Evolutionary conservation across 2,888 invertebrate species (phyloP), one percentile per base, ranked within the genome.

Genomic region (Ectemnius lituratus): DNA sequence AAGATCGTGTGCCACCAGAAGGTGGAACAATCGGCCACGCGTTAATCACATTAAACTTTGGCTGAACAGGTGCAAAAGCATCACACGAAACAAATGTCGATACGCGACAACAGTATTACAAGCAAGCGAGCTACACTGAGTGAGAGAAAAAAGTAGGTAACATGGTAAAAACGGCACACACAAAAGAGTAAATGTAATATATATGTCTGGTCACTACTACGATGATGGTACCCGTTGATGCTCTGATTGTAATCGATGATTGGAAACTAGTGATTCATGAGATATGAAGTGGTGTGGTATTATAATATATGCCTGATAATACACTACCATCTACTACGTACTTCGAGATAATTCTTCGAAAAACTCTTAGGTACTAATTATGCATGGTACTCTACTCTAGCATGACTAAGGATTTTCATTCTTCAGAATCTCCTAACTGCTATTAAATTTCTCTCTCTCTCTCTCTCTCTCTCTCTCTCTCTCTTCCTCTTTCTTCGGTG

Each of bases 1-100:
- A 37, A 11, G 37, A 37, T 37, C 6, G 3, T 37, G 37, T 37
- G 70, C 67, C 80, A 70, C 72, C 67, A 70, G 69, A 78, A 82
- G 78, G 80, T 82, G 83, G 83, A 80, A 82, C 82, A 78, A 82
- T 76, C 78, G 78, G 76, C 82, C 80, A 59, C 75, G 80, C 62
- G 66, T 74, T 52, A 14, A 52, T 14, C 4, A 37, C 37, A 37
- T 37, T 37, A 37, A 37, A 37, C 37, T 37, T 11, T 37, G 5
- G 37, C 37, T 6, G 11, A 37, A 37, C 37, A 37, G 37, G 80
- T 82, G 78, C 75, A 77, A 79, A 80, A 80, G 83, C 81, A 60
- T 76, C 78, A 67, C 69, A 56, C 71, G 66, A 70, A 65, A 72
- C n/a, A 82, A 58, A 67, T 47, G 76, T 64, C 70, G 73, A 68